Conservation (phyloP, 2,797 vertebrate genomes). For the Cyprinodon diabolis region DNA sequence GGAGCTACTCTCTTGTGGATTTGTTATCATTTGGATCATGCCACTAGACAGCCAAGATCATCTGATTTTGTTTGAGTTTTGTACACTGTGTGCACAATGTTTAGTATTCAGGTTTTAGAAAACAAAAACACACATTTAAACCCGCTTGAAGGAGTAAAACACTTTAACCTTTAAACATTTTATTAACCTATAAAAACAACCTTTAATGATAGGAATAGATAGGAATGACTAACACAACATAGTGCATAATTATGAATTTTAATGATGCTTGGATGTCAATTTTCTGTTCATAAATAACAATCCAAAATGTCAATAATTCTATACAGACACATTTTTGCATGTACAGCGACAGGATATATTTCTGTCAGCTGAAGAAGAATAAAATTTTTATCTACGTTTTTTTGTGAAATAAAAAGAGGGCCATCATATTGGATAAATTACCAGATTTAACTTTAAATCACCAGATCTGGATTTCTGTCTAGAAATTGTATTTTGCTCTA, state of each 20-base stretch:
- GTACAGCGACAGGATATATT: neutral
- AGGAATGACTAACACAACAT: neutral
- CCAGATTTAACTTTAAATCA: too few relatives aligned
- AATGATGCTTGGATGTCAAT: neutral
- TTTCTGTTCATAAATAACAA: neutral
- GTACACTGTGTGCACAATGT: constrained; percentile 22
- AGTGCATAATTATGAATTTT: neutral
- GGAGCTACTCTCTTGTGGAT: constrained; percentile 36
- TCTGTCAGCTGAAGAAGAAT: too few relatives aligned
- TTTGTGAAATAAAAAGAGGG: too few relatives aligned
- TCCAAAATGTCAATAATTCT: neutral
- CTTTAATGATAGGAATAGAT: neutral
- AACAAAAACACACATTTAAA: neutral
- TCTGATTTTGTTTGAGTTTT: constrained; percentile 52
- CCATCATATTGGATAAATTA: too few relatives aligned
- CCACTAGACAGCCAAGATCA: constrained; percentile 61
- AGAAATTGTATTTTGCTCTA: too few relatives aligned
- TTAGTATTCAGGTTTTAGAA: neutral
- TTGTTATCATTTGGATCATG: constrained; percentile 64
- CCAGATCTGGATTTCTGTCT: too few relatives aligned
- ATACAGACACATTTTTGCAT: neutral
- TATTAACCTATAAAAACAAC: too few relatives aligned
- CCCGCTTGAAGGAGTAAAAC: neutral
- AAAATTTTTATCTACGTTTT: too few relatives aligned
- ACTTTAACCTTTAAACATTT: neutral